Conservation (phyloP, 2,797 vertebrate species). For the Halcyon leucocephala region DNA sequence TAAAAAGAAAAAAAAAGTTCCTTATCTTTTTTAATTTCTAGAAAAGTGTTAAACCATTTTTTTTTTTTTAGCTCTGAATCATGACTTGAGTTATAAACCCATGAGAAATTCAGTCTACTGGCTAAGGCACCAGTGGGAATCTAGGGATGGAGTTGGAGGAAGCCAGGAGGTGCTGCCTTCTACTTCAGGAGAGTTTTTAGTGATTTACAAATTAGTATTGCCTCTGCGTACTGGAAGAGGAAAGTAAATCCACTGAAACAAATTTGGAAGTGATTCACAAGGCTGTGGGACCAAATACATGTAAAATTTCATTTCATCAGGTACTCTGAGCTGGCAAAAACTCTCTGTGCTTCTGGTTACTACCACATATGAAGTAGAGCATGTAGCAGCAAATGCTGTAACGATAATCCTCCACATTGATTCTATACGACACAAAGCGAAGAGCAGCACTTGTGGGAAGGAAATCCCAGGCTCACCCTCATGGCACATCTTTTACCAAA, state of each 20-base stretch:
- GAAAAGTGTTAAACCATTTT: not conserved
- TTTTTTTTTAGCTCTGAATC: not conserved
- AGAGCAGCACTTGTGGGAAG: not conserved
- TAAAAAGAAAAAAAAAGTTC: not conserved
- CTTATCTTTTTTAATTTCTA: not conserved
- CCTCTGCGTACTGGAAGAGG: not conserved
- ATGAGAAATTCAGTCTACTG: not conserved
- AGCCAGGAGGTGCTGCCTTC: not conserved
- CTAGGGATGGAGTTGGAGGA: not conserved
- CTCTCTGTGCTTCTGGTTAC: not conserved
- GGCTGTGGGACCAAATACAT: not conserved
- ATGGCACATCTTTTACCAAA: not conserved
- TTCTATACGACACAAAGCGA: accelerated
- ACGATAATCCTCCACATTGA: accelerated
- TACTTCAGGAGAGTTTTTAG: not conserved
- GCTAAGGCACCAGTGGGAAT: not conserved
- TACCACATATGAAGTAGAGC: not conserved
- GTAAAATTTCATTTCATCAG: not conserved
- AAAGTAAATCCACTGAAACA: not conserved
- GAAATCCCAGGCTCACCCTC: not conserved
- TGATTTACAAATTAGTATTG: not conserved
- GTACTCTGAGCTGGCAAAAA: not conserved
- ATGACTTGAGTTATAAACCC: not conserved
- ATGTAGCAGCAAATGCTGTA: not conserved
- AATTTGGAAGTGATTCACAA: not conserved